Evolutionary conservation across 2,888 invertebrate species (phyloP).

Genomic region (Epiblema foenella): DNA sequence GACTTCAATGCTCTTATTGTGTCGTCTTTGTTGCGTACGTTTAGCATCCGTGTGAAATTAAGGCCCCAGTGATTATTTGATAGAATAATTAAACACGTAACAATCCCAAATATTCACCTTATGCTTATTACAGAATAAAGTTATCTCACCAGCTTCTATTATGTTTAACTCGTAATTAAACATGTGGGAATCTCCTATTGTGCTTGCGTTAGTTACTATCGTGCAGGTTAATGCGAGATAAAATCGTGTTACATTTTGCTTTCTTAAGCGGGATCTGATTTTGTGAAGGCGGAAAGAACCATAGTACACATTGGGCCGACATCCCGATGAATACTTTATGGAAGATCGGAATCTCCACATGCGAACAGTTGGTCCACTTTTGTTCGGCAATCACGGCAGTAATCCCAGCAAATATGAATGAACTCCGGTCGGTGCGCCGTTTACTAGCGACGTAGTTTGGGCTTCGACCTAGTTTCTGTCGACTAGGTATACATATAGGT

Average conservation of each 20-base stretch:
- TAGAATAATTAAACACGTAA: slow-evolving; percentile 22
- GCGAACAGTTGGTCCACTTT: slow-evolving; percentile 31
- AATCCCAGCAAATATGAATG: slow-evolving; percentile 31
- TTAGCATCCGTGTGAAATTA: slow-evolving; percentile 32
- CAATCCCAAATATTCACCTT: not conserved
- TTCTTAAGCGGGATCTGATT: slow-evolving; percentile 9
- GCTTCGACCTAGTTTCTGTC: slow-evolving; percentile 37
- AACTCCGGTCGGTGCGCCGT: slow-evolving; percentile 14
- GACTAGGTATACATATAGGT: slow-evolving; percentile 50
- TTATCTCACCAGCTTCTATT: slow-evolving; percentile 5
- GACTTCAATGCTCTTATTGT: slow-evolving; percentile 28
- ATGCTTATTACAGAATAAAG: slow-evolving; percentile 13
- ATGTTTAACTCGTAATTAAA: slow-evolving; percentile 26
- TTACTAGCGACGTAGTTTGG: slow-evolving; percentile 29
- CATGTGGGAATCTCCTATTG: slow-evolving; percentile 32
- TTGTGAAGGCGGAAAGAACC: slow-evolving; percentile 16
- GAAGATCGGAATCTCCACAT: slow-evolving; percentile 20
- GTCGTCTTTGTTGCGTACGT: slow-evolving; percentile 25
- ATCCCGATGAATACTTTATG: slow-evolving; percentile 19
- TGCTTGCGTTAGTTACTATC: slow-evolving; percentile 4
- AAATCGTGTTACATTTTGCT: slow-evolving; percentile 20
- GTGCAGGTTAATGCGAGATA: slow-evolving; percentile 9
- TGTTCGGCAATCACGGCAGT: slow-evolving; percentile 15
- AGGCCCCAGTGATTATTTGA: slow-evolving; percentile 5
- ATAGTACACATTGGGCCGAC: slow-evolving; percentile 10